These are phyloP conservation scores for Sciurus vulgaris DNA, from an alignment of 2,797 vertebrate genomes.

Conservation along the genomic window DNA sequence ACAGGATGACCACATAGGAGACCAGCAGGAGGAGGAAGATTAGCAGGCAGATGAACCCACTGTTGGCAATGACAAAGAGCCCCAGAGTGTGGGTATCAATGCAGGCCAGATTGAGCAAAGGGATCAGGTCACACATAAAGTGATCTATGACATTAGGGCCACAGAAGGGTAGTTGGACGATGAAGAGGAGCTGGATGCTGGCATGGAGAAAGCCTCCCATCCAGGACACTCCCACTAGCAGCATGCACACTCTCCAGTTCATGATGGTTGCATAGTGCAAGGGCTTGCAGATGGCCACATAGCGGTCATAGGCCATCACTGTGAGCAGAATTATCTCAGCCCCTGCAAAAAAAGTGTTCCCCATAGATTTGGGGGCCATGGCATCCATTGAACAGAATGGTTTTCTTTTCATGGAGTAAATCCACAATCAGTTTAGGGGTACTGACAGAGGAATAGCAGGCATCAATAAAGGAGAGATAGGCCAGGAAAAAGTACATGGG, in stretches of 20 bases:
- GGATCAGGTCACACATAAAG: constrained; percentile 76
- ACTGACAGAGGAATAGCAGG: constrained; percentile 48
- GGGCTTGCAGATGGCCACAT: constrained; percentile 32
- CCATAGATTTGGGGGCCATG: constrained; percentile 58
- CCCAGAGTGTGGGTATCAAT: constrained; percentile 58
- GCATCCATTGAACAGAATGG: constrained; percentile 47
- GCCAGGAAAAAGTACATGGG: constrained; percentile 72
- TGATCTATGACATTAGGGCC: constrained; percentile 69
- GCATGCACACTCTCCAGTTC: constrained; percentile 20
- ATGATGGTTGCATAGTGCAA: not conserved
- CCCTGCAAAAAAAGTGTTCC: constrained; percentile 38
- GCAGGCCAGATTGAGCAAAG: constrained; percentile 62
- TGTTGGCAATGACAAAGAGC: constrained; percentile 50
- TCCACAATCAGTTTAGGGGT: constrained; percentile 60
- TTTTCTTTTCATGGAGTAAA: constrained; percentile 48
- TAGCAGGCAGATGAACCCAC: constrained; percentile 40
- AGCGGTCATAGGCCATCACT: not conserved
- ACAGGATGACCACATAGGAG: constrained; percentile 49
- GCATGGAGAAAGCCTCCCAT: constrained; percentile 21
- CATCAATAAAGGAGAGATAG: constrained; percentile 72
- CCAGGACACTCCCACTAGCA: constrained; percentile 32
- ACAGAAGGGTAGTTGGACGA: constrained; percentile 52
- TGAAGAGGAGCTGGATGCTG: constrained; percentile 37
- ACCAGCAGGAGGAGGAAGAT: constrained; percentile 73
- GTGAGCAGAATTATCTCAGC: constrained; percentile 65